Evolutionary conservation across 92 coral and sea anemone species (phyloP).

Genomic region (Siderastrea siderea): DNA sequence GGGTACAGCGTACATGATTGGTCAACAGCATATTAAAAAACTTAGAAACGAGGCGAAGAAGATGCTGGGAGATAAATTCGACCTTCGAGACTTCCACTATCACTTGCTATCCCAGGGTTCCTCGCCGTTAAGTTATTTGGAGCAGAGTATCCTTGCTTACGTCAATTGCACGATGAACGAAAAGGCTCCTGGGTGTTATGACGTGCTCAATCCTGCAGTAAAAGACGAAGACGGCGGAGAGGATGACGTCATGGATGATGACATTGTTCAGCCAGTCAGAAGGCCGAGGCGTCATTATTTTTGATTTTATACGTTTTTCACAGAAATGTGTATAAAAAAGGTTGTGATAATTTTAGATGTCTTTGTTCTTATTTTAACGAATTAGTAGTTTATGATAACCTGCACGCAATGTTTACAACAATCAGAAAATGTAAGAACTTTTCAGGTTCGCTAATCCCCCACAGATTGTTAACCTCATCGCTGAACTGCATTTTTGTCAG

Average conservation of each 20-base stretch:
- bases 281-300: constrained; percentile 17
- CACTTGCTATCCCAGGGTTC: constrained; percentile 89
- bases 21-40: constrained; percentile 83
- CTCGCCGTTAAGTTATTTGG: constrained; percentile 82
- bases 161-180: constrained; percentile 74
- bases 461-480: too few relatives aligned
- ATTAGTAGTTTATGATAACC: too few relatives aligned
- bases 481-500: too few relatives aligned
- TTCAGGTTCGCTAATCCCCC: too few relatives aligned
- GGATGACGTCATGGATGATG: constrained; percentile 7
- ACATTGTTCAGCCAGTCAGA: not conserved
- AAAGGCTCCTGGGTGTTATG: constrained; percentile 76
- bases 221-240: constrained; percentile 48
- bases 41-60: constrained; percentile 70
- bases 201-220: constrained; percentile 60
- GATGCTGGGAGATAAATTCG: constrained; percentile 72
- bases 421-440: too few relatives aligned
- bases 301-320: not conserved
- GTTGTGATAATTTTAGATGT: not conserved
- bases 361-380: too few relatives aligned
- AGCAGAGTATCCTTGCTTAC: constrained; percentile 74
- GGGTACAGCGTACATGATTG: constrained; percentile 95
- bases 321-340: not conserved
- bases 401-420: too few relatives aligned
- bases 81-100: constrained; percentile 89